Evolutionary conservation across 2,888 invertebrate species (phyloP).

Genomic region (Brenthis hecate): DNA sequence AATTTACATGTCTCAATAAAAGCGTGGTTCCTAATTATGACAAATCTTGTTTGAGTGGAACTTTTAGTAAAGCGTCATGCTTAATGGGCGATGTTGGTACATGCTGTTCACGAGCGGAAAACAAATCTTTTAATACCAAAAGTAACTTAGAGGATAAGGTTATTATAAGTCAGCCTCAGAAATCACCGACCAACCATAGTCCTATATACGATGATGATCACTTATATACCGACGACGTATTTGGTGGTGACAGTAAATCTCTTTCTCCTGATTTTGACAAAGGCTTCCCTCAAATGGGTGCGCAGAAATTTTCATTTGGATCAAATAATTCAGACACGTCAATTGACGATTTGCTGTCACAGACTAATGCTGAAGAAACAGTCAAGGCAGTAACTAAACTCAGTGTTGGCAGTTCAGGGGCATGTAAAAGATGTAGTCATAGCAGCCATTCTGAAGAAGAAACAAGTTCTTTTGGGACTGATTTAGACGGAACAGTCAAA

Average conservation of each 20-base stretch:
- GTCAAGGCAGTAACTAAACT: slow-evolving; percentile 76
- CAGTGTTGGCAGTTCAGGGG: slow-evolving; percentile 75
- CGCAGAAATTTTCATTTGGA: slow-evolving; percentile 77
- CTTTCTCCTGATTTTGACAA: slow-evolving; percentile 82
- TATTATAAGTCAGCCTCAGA: slow-evolving; percentile 83
- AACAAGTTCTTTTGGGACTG: slow-evolving; percentile 89
- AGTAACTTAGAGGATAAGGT: slow-evolving; percentile 77
- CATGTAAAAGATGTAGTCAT: slow-evolving; percentile 85
- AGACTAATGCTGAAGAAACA: slow-evolving; percentile 83
- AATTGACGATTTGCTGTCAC: slow-evolving; percentile 83
- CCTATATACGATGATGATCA: slow-evolving; percentile 84
- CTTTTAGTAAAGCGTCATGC: slow-evolving; percentile 74
- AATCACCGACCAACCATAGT: slow-evolving; percentile 83
- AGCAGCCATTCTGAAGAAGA: slow-evolving; percentile 89
- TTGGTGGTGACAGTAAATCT: slow-evolving; percentile 83
- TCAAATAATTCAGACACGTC: slow-evolving; percentile 86
- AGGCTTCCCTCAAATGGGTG: slow-evolving; percentile 66
- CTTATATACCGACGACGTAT: slow-evolving; percentile 83
- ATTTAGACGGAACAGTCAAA: slow-evolving; percentile 91
- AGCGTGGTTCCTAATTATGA: slow-evolving; percentile 74
- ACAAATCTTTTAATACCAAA: slow-evolving; percentile 65
- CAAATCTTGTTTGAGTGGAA: slow-evolving; percentile 74
- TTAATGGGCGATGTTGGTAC: slow-evolving; percentile 73
- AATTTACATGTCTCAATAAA: slow-evolving; percentile 65
- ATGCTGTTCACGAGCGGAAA: slow-evolving; percentile 72